These are phyloP conservation scores for Otolemur crassicaudatus DNA, from an alignment of 2,797 vertebrate genomes.

Conservation along the genomic window DNA sequence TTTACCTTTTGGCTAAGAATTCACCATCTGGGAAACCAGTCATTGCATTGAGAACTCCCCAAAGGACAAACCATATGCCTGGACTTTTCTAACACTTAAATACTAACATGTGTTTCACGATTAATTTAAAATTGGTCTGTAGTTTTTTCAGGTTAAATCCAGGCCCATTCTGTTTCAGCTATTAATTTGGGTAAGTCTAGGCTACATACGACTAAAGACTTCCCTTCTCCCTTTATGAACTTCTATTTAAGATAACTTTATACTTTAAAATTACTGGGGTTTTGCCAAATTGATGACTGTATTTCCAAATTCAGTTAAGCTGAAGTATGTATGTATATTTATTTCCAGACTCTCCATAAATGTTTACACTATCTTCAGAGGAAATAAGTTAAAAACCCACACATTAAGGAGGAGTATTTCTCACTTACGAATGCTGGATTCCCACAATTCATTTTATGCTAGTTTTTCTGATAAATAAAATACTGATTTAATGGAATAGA, in stretches of 20 bases:
- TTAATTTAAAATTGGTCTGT: neutral
- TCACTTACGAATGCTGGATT: neutral
- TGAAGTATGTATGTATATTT: neutral
- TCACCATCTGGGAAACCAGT: slow-evolving; percentile 61
- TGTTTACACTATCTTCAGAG: slow-evolving; percentile 13
- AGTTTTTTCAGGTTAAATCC: slow-evolving; percentile 40
- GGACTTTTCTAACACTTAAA: neutral
- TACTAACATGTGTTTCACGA: slow-evolving; percentile 43
- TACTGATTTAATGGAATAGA: neutral
- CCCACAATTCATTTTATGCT: neutral
- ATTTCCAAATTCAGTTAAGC: slow-evolving; percentile 39
- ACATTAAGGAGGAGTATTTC: neutral
- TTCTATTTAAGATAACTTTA: slow-evolving; percentile 8
- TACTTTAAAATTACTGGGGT: neutral
- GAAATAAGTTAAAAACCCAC: slow-evolving; percentile 45
- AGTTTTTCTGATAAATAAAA: neutral
- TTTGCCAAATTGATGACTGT: neutral
- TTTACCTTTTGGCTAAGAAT: slow-evolving; percentile 52
- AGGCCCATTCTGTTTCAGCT: neutral
- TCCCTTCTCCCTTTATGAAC: neutral
- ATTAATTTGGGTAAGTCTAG: neutral
- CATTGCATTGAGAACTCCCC: slow-evolving; percentile 10
- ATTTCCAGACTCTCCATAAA: slow-evolving; percentile 49
- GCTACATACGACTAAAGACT: neutral
- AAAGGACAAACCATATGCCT: neutral